Conservation (phyloP, 2,113 vertebrate genomes). For the Arenaria interpres region DNA sequence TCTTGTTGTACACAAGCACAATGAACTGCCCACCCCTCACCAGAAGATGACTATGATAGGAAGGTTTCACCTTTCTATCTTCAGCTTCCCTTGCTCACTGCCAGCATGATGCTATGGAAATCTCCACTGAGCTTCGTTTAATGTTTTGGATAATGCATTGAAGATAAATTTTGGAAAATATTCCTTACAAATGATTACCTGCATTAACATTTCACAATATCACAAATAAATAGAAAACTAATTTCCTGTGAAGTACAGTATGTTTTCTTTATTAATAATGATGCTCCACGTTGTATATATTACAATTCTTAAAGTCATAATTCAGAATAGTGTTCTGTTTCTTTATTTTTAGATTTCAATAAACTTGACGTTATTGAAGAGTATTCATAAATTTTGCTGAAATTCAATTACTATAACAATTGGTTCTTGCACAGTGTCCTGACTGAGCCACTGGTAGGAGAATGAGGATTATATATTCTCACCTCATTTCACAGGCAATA, state of each 20-base stretch:
- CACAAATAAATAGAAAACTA: constrained; percentile 39
- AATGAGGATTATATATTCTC: constrained; percentile 56
- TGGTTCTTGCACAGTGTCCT: constrained; percentile 17
- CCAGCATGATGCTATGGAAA: not conserved
- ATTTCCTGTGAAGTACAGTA: constrained; percentile 39
- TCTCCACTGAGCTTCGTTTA: not conserved
- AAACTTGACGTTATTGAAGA: constrained; percentile 22
- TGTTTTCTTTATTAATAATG: constrained; percentile 35
- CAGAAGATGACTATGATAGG: not conserved
- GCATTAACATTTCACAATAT: constrained; percentile 12
- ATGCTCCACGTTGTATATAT: not conserved
- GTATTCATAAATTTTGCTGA: not conserved
- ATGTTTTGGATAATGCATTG: not conserved
- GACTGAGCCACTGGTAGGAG: not conserved
- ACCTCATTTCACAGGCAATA: constrained; percentile 62
- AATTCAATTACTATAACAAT: not conserved
- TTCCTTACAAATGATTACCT: not conserved
- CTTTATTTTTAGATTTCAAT: constrained; percentile 52
- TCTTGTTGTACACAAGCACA: not conserved
- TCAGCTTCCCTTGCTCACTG: not conserved
- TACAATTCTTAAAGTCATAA: constrained; percentile 22
- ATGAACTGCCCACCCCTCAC: not conserved
- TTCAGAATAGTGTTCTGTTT: constrained; percentile 18
- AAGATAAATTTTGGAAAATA: constrained; percentile 12
- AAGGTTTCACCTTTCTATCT: not conserved